A percentile compares a stretch with the other conserved stretches of the same genome.
Evolutionary conservation across 2,888 invertebrate species (phyloP).

Genomic region (Monochamus alternatus): DNA sequence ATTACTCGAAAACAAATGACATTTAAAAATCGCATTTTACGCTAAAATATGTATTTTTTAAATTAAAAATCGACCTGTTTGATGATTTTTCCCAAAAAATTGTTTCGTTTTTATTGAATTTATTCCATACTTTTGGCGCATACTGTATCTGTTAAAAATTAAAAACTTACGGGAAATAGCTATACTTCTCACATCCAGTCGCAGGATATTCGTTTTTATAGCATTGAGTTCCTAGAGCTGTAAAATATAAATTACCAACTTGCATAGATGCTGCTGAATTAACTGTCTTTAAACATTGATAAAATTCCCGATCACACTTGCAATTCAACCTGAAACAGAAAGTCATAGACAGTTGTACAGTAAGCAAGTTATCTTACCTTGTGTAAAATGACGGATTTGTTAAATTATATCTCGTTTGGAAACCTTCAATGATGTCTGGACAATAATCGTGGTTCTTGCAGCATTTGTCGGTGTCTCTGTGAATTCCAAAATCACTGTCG

Average conservation of each 20-base stretch:
- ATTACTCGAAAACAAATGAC: no score
- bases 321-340: conserved; percentile 72
- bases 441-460: conserved; percentile 84
- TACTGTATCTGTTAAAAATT: conserved; percentile 37
- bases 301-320: conserved; percentile 74
- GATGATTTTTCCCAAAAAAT: no score
- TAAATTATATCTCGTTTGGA: conserved; percentile 63
- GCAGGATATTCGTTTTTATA: conserved; percentile 76
- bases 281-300: conserved; percentile 70
- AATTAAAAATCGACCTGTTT: no score
- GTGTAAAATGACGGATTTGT: conserved; percentile 65
- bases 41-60: no score
- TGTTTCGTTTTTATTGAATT: no score
- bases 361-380: conserved; percentile 50
- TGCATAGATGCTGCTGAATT: conserved; percentile 67
- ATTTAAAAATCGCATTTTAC: no score
- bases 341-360: conserved; percentile 4
- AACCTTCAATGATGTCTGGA: conserved; percentile 73
- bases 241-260: conserved; percentile 75
- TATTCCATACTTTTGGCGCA: no score
- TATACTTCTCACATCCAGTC: conserved; percentile 70
- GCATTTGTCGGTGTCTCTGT: conserved; percentile 79
- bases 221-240: conserved; percentile 75
- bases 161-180: conserved; percentile 71
- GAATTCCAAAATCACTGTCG: conserved; percentile 79